Percentiles rank a stretch among this genome's conserved stretches.
Evolutionary conservation across 2,113 vertebrate species (phyloP).

Genomic region (Gymnogyps californianus): DNA sequence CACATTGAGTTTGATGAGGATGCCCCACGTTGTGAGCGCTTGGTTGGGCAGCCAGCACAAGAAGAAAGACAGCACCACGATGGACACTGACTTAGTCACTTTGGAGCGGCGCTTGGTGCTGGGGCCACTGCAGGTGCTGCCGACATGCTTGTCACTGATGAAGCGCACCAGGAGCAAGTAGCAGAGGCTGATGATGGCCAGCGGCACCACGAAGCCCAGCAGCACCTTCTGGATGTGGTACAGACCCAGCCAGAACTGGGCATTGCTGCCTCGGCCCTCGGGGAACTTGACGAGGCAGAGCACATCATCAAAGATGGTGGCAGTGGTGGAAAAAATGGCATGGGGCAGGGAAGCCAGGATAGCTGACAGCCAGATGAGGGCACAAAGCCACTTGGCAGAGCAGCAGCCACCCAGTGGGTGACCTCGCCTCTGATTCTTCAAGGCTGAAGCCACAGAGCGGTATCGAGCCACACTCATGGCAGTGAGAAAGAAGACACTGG

Average conservation of each 20-base stretch:
- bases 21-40: slow-evolving; percentile 90
- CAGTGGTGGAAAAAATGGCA: slow-evolving; percentile 90
- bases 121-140: slow-evolving; percentile 71
- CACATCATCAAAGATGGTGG: slow-evolving; percentile 83
- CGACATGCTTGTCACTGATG: slow-evolving; percentile 63
- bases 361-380: slow-evolving; percentile 83
- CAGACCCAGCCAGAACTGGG: slow-evolving; percentile 90
- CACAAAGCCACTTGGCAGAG: slow-evolving; percentile 78
- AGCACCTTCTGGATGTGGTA: slow-evolving; percentile 93
- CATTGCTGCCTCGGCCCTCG: slow-evolving; percentile 71
- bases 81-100: slow-evolving; percentile 91
- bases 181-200: slow-evolving; percentile 84
- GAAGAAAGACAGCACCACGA: slow-evolving; percentile 93
- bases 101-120: slow-evolving; percentile 84
- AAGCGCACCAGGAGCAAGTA: slow-evolving; percentile 89
- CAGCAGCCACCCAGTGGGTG: slow-evolving; percentile 49
- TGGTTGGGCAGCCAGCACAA: slow-evolving; percentile 97
- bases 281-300: slow-evolving; percentile 92
- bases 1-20: slow-evolving; percentile 92
- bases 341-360: slow-evolving; percentile 85
- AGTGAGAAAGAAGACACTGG: slow-evolving; percentile 97
- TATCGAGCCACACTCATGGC: slow-evolving; percentile 95
- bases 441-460: slow-evolving; percentile 86
- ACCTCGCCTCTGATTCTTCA: slow-evolving; percentile 73
- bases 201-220: slow-evolving; percentile 87